These are phyloP conservation scores for Coenonympha arcania DNA, from an alignment of 2,888 invertebrate species.

Conservation along the genomic window DNA sequence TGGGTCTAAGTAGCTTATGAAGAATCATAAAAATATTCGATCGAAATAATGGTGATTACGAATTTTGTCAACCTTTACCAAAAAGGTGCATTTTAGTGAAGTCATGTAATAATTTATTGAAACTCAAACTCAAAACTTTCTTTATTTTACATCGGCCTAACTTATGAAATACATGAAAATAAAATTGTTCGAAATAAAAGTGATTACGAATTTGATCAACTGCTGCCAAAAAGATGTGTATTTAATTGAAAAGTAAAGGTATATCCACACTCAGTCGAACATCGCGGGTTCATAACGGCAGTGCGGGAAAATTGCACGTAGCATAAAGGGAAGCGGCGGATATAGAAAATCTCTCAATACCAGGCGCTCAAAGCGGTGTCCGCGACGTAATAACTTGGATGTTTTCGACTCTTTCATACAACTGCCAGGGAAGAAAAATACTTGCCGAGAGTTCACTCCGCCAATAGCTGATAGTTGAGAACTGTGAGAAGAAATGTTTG, in stretches of 20 bases:
- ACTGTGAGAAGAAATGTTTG: not conserved
- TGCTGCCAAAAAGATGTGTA: not conserved
- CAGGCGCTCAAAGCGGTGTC: constrained; percentile 57
- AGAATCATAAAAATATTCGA: too few relatives aligned
- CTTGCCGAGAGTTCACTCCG: not conserved
- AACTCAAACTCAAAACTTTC: too few relatives aligned
- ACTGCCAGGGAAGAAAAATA: not conserved
- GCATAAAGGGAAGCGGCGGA: constrained; percentile 72
- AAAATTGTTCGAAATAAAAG: too few relatives aligned
- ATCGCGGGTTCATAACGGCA: constrained; percentile 57
- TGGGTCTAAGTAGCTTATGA: too few relatives aligned
- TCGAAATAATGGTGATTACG: too few relatives aligned
- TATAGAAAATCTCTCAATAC: constrained; percentile 74
- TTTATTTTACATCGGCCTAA: too few relatives aligned
- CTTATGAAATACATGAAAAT: too few relatives aligned
- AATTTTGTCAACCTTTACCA: too few relatives aligned
- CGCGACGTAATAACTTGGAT: constrained; percentile 56
- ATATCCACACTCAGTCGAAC: constrained; percentile 39
- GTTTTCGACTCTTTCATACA: constrained; percentile 28
- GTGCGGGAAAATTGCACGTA: constrained; percentile 68
- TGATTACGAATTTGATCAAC: too few relatives aligned
- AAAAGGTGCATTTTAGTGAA: too few relatives aligned
- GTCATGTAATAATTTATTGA: too few relatives aligned
- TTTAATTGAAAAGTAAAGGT: constrained; percentile 8
- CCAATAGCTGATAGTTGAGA: not conserved